phyloP scores from a whole-genome alignment of 2,888 invertebrate genomes.

The Actias luna region DNA sequence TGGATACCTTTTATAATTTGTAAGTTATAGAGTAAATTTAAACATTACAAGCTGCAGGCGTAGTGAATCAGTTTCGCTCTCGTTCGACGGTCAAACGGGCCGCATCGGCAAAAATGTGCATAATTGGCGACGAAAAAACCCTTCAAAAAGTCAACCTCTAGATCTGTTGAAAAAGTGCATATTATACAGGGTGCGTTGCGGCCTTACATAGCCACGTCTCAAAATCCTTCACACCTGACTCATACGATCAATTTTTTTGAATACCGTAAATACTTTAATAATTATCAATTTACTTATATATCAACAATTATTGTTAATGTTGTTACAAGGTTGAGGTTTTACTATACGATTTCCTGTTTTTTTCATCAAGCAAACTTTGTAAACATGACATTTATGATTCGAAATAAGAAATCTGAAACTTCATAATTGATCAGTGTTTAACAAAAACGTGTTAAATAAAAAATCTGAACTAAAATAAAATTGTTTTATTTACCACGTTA shows the following conservation, averaged over 20 bases:
- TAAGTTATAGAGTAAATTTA: not conserved
- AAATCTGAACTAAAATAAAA: not conserved
- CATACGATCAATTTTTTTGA: not conserved
- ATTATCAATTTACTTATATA: not conserved
- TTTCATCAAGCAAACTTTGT: not conserved
- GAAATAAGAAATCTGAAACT: not conserved
- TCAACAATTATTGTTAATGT: not conserved
- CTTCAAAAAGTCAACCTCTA: conserved; percentile 76
- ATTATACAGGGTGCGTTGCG: conserved; percentile 56
- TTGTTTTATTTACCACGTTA: not conserved
- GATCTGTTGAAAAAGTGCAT: conserved; percentile 79
- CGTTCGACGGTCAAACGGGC: conserved; percentile 65
- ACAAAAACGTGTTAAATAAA: not conserved
- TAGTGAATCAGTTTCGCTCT: conserved; percentile 26
- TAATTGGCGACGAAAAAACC: conserved; percentile 78
- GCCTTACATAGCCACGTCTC: conserved; percentile 5
- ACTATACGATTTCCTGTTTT: not conserved
- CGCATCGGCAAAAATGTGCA: conserved; percentile 80
- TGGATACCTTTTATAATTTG: no score
- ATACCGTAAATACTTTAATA: not conserved
- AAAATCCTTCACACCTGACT: conserved; percentile 4
- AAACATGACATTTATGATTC: not conserved
- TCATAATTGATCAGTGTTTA: not conserved
- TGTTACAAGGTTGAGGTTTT: conserved; percentile 1
- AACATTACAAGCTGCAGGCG: conserved; percentile 7